A percentile compares a stretch with the other conserved stretches of the same genome.
These are phyloP conservation scores for Rissa tridactyla DNA, from an alignment of 2,113 vertebrate genomes.

Conservation along the genomic window DNA sequence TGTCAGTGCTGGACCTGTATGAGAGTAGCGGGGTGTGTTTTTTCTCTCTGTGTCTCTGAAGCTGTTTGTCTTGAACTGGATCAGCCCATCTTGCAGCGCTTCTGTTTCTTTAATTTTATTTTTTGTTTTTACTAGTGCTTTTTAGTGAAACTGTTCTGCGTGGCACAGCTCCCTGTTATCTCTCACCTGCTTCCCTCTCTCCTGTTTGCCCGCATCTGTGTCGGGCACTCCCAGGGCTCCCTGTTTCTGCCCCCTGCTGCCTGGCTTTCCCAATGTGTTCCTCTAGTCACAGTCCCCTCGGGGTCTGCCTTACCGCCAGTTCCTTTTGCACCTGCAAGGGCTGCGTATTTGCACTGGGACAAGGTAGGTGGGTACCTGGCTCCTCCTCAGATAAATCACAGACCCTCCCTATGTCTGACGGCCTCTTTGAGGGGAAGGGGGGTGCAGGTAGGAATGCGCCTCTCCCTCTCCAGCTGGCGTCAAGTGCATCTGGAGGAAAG, in stretches of 20 bases:
- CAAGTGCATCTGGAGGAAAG: neutral
- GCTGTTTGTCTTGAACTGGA: neutral
- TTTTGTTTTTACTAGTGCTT: neutral
- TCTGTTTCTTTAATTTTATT: neutral
- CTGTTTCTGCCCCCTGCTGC: neutral
- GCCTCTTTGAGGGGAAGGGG: neutral
- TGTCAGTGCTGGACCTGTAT: neutral
- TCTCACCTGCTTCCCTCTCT: neutral
- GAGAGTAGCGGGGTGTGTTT: neutral
- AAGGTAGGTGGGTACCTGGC: neutral
- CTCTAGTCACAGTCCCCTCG: neutral
- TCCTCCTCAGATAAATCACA: constrained; percentile 14
- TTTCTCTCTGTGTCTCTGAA: neutral
- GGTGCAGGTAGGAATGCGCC: neutral
- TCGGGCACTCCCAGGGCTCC: neutral
- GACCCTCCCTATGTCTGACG: neutral
- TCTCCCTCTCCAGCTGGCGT: neutral
- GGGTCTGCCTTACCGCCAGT: neutral
- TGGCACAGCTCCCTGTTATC: neutral
- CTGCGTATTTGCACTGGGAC: neutral
- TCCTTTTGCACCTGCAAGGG: constrained; percentile 12
- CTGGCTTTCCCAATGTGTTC: neutral
- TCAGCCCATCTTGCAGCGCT: neutral
- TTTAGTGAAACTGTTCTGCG: neutral
- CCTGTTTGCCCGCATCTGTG: neutral